These are phyloP conservation scores for Rotaria macrura DNA, from an alignment of 2,888 invertebrate species.

Conservation along the genomic window DNA sequence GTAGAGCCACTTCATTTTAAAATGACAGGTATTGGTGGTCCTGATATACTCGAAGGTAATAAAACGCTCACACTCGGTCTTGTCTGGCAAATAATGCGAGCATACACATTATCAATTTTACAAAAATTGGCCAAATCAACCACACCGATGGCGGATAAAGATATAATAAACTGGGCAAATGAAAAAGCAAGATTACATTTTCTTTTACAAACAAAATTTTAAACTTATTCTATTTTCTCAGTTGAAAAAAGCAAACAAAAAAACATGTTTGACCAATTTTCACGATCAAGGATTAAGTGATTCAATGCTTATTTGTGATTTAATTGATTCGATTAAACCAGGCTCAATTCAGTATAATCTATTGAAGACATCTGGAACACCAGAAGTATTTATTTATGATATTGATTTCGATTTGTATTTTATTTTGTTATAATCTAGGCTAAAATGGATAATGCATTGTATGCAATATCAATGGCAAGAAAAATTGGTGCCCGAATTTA, in stretches of 20 bases:
- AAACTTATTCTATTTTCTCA: constrained; percentile 34
- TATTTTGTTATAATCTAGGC: constrained; percentile 60
- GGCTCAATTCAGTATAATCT: constrained; percentile 85
- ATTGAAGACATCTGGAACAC: constrained; percentile 56
- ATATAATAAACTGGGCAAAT: constrained; percentile 95
- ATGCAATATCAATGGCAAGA: constrained; percentile 92
- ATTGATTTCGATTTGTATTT: no score
- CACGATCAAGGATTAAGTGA: constrained; percentile 78
- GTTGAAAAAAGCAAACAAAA: constrained; percentile 49
- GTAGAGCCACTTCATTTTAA: constrained; percentile 77
- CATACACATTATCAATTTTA: constrained; percentile 86
- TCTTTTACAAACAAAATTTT: no score
- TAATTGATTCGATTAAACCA: constrained; percentile 90
- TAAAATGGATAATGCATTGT: constrained; percentile 87
- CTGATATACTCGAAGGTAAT: constrained; percentile 74
- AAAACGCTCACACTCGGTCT: constrained; percentile 63
- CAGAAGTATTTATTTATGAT: not conserved
- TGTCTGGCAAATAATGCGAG: constrained; percentile 98
- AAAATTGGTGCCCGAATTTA: constrained; percentile 94
- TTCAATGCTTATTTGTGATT: constrained; percentile 80
- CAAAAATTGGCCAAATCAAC: constrained; percentile 62
- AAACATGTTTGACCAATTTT: constrained; percentile 50
- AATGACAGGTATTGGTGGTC: constrained; percentile 89
- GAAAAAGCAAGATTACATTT: constrained; percentile 59
- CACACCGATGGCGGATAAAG: constrained; percentile 74